These are phyloP conservation scores for Ganaspis brasiliensis DNA, from an alignment of 2,888 invertebrate genomes.

Conservation along the genomic window DNA sequence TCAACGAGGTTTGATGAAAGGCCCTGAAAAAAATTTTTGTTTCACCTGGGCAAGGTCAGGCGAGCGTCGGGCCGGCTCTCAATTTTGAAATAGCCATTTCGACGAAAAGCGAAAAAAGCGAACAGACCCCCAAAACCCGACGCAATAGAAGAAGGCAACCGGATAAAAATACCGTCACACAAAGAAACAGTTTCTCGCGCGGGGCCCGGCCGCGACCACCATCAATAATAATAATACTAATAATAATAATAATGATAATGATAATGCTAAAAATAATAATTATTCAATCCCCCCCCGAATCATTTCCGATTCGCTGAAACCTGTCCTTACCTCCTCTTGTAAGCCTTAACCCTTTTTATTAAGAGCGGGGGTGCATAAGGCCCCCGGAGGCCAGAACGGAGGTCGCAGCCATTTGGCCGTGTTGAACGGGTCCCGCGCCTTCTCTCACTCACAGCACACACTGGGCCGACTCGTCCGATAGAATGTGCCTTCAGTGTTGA, in stretches of 20 bases:
- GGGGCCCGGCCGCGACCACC: conserved; percentile 78
- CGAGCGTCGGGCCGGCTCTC: conserved; percentile 84
- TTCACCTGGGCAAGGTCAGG: conserved; percentile 77
- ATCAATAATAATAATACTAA: conserved; percentile 64
- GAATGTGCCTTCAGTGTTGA: conserved; percentile 96
- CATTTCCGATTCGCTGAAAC: conserved; percentile 44
- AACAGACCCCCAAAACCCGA: conserved; percentile 86
- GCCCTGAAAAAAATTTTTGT: conserved; percentile 60
- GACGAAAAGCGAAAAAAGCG: conserved; percentile 80
- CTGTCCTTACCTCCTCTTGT: conserved; percentile 56
- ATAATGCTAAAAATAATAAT: conserved; percentile 60
- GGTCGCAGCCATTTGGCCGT: conserved; percentile 72
- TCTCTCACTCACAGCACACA: conserved; percentile 86
- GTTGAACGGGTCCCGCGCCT: conserved; percentile 80
- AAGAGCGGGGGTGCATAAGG: conserved; percentile 77
- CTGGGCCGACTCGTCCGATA: conserved; percentile 97
- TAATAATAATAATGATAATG: conserved; percentile 61
- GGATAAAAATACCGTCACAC: conserved; percentile 81
- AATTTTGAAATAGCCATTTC: conserved; percentile 87
- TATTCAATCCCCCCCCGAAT: conserved; percentile 59
- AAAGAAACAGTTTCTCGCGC: conserved; percentile 80
- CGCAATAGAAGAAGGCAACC: conserved; percentile 87
- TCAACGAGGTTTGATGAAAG: neutral
- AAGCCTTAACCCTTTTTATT: conserved; percentile 59
- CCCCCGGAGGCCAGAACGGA: conserved; percentile 67